Evolutionary conservation across 64 coral and sea anemone genomes (phyloP), one percentile per base, ranked within the genome.

Genomic region (Anthopleura sola): DNA sequence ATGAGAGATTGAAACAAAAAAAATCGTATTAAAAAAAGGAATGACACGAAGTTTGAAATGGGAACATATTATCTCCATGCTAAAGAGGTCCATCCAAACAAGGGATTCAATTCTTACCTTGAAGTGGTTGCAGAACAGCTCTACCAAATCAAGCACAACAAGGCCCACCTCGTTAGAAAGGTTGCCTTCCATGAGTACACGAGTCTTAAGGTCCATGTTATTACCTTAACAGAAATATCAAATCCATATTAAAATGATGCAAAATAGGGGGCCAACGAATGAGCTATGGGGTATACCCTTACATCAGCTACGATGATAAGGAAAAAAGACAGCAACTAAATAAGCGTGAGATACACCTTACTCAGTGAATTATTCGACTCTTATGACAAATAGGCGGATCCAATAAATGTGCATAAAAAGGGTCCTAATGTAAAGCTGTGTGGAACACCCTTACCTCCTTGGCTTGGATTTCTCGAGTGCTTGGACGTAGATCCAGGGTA

Each of bases 81-180:
- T n/a, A n/a, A n/a, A n/a, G n/a, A n/a, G n/a, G n/a, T n/a, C n/a
- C n/a, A 44, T 44, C 40, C 40, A 44, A 8, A 71, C 33, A 71
- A 28, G 33, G 8, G 7, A 14, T 82, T 9, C 31, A 34, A n/a
- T 71, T 80, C 81, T 86, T 68, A 99, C 97, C 93, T 94, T 91
- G 55, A 99, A 99, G 81, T 99, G 97, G 80, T 82, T 91, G 48
- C 90, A 94, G 64, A 99, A 99, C 3, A 99, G 58, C 60, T 99
- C 97, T n/a, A 99, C 90, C 44, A 94, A 69, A 60, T 99, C 97
- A 0, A 99, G 78, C 17, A 95, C 92, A 75, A 99, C 86, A 7
- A 99, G 87, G 18, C 97, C 93, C 13, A 99, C 87, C 78, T 99
- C 97, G 44, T 99, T 99, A 12, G 87, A 86, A 34, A 99, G 68